Evolutionary conservation across 53 echinoderm and acorn worm species (phyloP).

Genomic region (Temnopleurus reevesii): DNA sequence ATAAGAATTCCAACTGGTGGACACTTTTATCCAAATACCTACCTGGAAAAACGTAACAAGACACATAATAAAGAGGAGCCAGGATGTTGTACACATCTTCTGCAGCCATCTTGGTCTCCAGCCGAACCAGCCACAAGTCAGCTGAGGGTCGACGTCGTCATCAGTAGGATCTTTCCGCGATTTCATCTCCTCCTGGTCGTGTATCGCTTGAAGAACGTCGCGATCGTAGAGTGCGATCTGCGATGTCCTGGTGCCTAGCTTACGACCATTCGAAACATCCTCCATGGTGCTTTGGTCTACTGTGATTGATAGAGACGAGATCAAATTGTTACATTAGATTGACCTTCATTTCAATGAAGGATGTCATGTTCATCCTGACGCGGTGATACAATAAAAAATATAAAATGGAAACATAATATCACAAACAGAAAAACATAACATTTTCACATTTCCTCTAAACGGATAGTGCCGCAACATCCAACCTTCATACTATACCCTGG

Average conservation of each 20-base stretch:
- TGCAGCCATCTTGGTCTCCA: conserved; percentile 59
- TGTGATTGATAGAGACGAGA: too few relatives aligned
- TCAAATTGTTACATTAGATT: too few relatives aligned
- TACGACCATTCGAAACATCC: background rate
- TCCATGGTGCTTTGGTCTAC: background rate
- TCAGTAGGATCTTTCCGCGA: background rate
- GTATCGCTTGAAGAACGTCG: background rate
- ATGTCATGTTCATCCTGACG: too few relatives aligned
- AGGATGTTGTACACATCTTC: conserved; percentile 52
- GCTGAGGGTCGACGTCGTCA: background rate
- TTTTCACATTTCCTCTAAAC: too few relatives aligned
- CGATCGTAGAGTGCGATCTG: background rate
- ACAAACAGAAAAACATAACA: too few relatives aligned
- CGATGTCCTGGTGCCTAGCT: background rate
- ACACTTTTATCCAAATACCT: too few relatives aligned
- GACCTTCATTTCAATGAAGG: too few relatives aligned
- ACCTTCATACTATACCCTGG: too few relatives aligned
- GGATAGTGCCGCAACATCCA: too few relatives aligned
- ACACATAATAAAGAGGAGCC: conserved; percentile 57
- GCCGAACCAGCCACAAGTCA: conserved; percentile 64
- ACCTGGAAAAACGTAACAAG: conserved; percentile 53
- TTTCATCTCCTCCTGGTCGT: background rate
- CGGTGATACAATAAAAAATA: too few relatives aligned
- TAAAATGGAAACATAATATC: too few relatives aligned
- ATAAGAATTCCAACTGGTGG: too few relatives aligned